A percentile compares a stretch with the other conserved stretches of the same genome.
These are phyloP conservation scores for Pinna nobilis DNA, from an alignment of 1,140 invertebrate genomes.

Conservation along the genomic window DNA sequence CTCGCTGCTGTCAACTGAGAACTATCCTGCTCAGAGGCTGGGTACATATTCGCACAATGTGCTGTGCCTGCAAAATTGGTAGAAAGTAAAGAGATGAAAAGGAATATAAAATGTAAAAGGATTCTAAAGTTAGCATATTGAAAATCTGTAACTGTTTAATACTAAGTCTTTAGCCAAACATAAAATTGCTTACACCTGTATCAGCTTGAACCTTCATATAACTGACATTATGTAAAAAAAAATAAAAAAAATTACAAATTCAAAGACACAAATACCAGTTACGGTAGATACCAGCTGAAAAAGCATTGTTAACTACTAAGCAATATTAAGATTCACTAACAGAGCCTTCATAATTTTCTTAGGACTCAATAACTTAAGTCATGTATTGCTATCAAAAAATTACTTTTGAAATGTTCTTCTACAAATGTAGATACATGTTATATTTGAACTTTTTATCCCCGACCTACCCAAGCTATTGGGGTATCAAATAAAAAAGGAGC, in stretches of 20 bases:
- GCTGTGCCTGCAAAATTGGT: constrained; percentile 78
- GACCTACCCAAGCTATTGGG: too few species aligned
- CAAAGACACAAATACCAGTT: too few species aligned
- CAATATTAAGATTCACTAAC: too few species aligned
- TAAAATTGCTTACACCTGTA: background rate
- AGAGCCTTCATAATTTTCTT: too few species aligned
- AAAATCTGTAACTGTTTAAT: background rate
- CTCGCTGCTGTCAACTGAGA: constrained; percentile 79
- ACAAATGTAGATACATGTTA: too few species aligned
- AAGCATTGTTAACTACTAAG: too few species aligned
- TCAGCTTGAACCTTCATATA: background rate
- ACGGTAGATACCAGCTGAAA: too few species aligned
- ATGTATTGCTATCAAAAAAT: too few species aligned
- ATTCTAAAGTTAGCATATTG: background rate
- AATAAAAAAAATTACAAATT: constrained; percentile 2
- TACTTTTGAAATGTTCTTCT: too few species aligned
- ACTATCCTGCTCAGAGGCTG: constrained; percentile 76
- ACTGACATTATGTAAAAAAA: background rate
- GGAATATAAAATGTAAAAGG: background rate
- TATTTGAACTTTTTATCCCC: too few species aligned
- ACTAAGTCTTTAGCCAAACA: background rate
- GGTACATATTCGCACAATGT: constrained; percentile 85
- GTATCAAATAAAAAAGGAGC: too few species aligned
- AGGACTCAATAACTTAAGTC: too few species aligned
- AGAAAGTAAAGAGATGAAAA: background rate